Evolutionary conservation across 2,113 vertebrate species (phyloP), one percentile per base, ranked within the genome.

Genomic region (Saguinus imperator): DNA sequence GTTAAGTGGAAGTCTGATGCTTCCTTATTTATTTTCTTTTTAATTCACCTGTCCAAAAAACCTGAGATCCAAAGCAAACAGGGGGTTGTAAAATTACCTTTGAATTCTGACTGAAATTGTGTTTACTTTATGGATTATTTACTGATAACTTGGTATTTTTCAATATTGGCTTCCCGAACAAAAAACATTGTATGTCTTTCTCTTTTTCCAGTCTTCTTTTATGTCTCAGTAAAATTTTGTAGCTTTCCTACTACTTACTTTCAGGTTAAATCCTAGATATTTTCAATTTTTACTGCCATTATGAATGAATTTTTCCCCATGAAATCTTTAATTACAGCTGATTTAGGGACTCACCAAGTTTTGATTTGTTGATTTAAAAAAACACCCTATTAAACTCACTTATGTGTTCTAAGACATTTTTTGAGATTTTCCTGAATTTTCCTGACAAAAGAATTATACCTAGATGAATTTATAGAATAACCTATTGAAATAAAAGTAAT

Each of bases 171-270:
- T 93, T 95, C 32, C 35, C 14, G 25, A 83, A 6, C 35, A 35
- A 76, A 89, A 89, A 61, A 77, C 1, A 11, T 76, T 50, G 4
- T 16, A 66, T 37, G 2, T 82, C 72, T 75, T 81, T 84, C 45
- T 77, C 43, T 72, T 95, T 83, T 83, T 11, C 18, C 13, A 45
- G 57, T 81, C 70, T 93, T 84, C 64, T 66, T 79, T 84, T 93
- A 45, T 79, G 29, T 40, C 27, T 94, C 27, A 76, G 52, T 77
- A 86, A 87, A 73, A 84, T 80, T 66, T 85, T 80, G 48, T 27
- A 20, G 6, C 75, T 95, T 95, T 79, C 27, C 37, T 92, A 64
- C 83, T 87, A 8, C 79, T 96, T 95, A 73, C 93, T 80, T 81
- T 93, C 86, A 92, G 66, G 17, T 68, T 88, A 90, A 95, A 48